Base-by-base conservation (phyloP, 2,888 invertebrate genomes). In the Drosophila gaucha region DNA sequence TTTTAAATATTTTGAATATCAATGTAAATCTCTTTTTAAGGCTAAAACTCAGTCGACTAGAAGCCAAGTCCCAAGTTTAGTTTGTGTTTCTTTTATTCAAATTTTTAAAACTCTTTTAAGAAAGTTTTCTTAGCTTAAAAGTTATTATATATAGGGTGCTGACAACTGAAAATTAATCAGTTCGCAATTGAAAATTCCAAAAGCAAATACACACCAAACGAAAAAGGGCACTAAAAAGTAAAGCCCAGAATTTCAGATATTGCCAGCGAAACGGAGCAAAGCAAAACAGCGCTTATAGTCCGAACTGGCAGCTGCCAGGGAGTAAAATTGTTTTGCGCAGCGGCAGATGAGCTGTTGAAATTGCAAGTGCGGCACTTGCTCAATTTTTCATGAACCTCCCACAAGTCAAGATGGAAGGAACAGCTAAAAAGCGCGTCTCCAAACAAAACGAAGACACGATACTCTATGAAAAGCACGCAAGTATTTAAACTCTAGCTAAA, bases 301-400 rank as follows among this genome's bases (percentile, higher is more conserved):
- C 20, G 49, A 64, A 55, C 47, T 60, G 67, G 65, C 73, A 77
- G 71, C 55, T 67, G 78, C 64, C 69, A 65, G 26, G 56, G 41
- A 54, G 65, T 62, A 55, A 86, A 83, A 80, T 79, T 69, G 83
- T 68, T 74, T 74, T 74, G 83, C 80, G 66, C 80, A 76, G 76
- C 86, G 86, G 83, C 80, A 80, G 83, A 82, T 82, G 82, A 86
- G 74, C 85, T 86, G 84, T 77, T 80, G 79, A 86, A 82, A 79
- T 88, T 80, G 78, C 73, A 88, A 86, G 86, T 84, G 82, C 86
- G 82, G 84, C 79, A 74, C 84, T 82, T 80, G 74, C 75, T 79
- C 70, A 86, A 86, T 84, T 78, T 85, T 88, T 88, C 75, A 88
- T 85, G 79, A 80, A 65, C 77, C 86, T 80, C 82, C 80, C 82